These are phyloP conservation scores for Macrotrachela quadricornifera DNA, from an alignment of 1,140 invertebrate species.

Conservation along the genomic window DNA sequence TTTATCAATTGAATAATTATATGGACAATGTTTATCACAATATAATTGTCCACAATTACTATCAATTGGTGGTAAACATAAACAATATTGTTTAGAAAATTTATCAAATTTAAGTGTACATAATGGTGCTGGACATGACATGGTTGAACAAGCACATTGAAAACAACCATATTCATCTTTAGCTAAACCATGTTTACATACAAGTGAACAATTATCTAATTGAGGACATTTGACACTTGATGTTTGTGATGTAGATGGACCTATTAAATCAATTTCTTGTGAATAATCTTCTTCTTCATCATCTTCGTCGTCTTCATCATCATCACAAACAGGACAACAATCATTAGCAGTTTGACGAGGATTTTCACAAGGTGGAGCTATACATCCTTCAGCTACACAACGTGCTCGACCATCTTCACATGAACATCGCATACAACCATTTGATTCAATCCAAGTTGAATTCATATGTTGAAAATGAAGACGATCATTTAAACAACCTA, in stretches of 20 bases:
- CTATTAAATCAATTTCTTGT: too few relatives aligned
- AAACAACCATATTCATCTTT: background rate
- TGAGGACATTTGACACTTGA: too few relatives aligned
- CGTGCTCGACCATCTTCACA: slow-evolving; percentile 33
- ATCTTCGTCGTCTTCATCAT: too few relatives aligned
- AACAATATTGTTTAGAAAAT: slow-evolving; percentile 18
- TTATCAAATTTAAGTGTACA: slow-evolving; percentile 20
- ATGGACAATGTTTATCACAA: too few relatives aligned
- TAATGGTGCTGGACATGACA: too few relatives aligned
- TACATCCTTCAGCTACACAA: slow-evolving; percentile 37
- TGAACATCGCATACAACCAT: slow-evolving; percentile 35
- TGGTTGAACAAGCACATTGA: too few relatives aligned
- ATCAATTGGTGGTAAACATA: slow-evolving; percentile 18
- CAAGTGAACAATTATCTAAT: too few relatives aligned
- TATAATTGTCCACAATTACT: slow-evolving; percentile 5
- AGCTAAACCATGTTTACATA: too few relatives aligned
- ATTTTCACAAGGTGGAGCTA: slow-evolving; percentile 26
- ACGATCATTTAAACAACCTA: slow-evolving; percentile 28
- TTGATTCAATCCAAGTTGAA: slow-evolving; percentile 35
- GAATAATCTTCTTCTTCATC: background rate
- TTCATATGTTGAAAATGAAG: slow-evolving; percentile 29
- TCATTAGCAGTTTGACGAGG: slow-evolving; percentile 30
- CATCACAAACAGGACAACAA: slow-evolving; percentile 34
- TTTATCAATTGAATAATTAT: too few relatives aligned
- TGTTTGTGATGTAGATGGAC: too few relatives aligned